Base-by-base conservation (phyloP, 1,140 invertebrate species). In the Augochlora pura region DNA sequence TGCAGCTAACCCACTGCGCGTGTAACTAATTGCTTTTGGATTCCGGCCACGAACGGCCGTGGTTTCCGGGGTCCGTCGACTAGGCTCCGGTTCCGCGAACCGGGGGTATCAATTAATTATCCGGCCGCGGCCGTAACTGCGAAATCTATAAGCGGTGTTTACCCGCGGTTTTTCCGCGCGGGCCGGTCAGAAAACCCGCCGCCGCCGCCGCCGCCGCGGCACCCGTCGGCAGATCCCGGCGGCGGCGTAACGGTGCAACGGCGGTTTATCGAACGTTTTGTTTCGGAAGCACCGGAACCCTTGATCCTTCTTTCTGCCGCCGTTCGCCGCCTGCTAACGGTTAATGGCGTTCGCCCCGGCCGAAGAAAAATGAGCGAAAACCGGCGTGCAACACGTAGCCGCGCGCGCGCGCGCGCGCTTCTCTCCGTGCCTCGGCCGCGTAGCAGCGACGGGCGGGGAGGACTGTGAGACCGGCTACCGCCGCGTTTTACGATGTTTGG, bases 21-120 rank as follows among this genome's bases (percentile, higher is more conserved):
- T 89, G 87, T 81, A 87, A 83, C 88, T 89, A 89, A 89, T 89
- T 88, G 87, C 87, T 80, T 84, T 83, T 86, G 86, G 86, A 88
- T 88, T 85, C 84, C 79, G 82, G 80, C 87, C 85, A 85, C 79
- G 87, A 82, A 85, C 85, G 83, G 71, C 75, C 62, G 83, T 80
- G 80, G 85, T 86, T 88, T 88, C 85, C 87, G 86, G 85, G 83
- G 80, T 83, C 66, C 77, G 85, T 85, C 84, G 85, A 76, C 76
- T 74, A 82, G 83, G 60, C 83, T 86, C 68, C 64, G 80, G 80
- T 86, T 86, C 84, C 81, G 73, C 85, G 84, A 86, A 83, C 80
- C 84, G 72, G 77, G 77, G 76, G 78, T 85, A 86, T 86, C 85
- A 67, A 77, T 86, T 86, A 86, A 86, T 86, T 86, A 86, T 75